These are phyloP conservation scores for Centrocercus urophasianus DNA, from an alignment of 2,113 vertebrate genomes.

Conservation along the genomic window DNA sequence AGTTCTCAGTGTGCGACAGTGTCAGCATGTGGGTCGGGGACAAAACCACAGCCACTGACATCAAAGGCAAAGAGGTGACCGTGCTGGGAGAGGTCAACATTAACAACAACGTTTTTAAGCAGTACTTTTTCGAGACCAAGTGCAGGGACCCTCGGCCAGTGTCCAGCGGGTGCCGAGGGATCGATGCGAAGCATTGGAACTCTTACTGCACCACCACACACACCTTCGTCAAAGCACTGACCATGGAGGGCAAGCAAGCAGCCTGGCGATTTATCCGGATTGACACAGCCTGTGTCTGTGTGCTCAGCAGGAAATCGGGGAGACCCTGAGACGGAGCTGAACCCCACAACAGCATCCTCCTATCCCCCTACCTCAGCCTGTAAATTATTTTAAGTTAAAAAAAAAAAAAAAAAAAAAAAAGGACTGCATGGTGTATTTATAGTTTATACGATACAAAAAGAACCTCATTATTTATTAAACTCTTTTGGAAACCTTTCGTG, in stretches of 20 bases:
- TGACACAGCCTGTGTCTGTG: conserved; percentile 94
- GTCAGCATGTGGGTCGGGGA: conserved; percentile 93
- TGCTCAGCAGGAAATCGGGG: conserved; percentile 92
- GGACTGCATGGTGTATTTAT: conserved; percentile 99
- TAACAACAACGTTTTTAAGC: conserved; percentile 92
- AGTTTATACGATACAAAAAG: conserved; percentile 94
- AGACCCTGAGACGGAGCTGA: conserved; percentile 77
- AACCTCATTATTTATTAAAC: conserved; percentile 87
- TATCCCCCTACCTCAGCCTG: conserved; percentile 95
- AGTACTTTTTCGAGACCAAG: conserved; percentile 97
- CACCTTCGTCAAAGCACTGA: conserved; percentile 94
- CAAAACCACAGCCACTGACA: conserved; percentile 93
- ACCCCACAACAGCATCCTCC: conserved; percentile 47
- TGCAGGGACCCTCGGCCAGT: conserved; percentile 86
- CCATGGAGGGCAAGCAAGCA: conserved; percentile 87
- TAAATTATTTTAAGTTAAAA: conserved; percentile 99
- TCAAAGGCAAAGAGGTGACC: conserved; percentile 92
- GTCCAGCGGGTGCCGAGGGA: conserved; percentile 90
- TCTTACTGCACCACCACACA: conserved; percentile 98
- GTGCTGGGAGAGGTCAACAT: conserved; percentile 92
- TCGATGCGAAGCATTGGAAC: conserved; percentile 97
- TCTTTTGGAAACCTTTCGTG: conserved; percentile 77
- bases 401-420: conserved; percentile 8
- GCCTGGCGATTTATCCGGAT: conserved; percentile 96
- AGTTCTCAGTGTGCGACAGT: conserved; percentile 97